These are phyloP conservation scores for Argyrosomus japonicus DNA, from an alignment of 2,113 vertebrate genomes.

Conservation along the genomic window DNA sequence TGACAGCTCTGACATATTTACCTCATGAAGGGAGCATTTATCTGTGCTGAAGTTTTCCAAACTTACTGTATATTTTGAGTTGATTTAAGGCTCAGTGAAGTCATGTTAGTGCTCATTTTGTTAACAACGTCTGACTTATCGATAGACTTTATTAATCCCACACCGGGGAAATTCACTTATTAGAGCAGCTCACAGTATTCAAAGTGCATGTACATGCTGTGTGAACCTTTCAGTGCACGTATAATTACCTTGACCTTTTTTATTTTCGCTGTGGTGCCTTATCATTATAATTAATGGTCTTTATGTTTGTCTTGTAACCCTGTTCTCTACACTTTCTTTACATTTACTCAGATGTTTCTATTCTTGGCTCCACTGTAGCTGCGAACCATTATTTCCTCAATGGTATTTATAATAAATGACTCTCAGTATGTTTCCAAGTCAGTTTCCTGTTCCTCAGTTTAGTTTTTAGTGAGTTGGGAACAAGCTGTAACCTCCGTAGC, in stretches of 20 bases:
- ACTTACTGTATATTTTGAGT: not conserved
- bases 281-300: not conserved
- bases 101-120: not conserved
- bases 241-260: not conserved
- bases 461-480: not conserved
- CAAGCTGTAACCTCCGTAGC: too few species aligned
- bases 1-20: not conserved
- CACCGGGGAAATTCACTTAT: too few species aligned
- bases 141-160: too few species aligned
- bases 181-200: too few species aligned
- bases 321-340: not conserved
- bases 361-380: not conserved
- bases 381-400: not conserved
- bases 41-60: conserved; percentile 1
- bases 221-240: not conserved
- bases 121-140: not conserved
- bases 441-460: not conserved
- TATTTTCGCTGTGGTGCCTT: not conserved
- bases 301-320: not conserved
- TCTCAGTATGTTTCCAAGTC: not conserved
- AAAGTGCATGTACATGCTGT: not conserved
- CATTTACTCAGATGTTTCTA: not conserved
- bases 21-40: conserved; percentile 10
- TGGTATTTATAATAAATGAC: not conserved
- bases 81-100: not conserved